These are phyloP conservation scores for Megaustenia siamemsis DNA, from an alignment of 2,888 invertebrate species.

Conservation along the genomic window DNA sequence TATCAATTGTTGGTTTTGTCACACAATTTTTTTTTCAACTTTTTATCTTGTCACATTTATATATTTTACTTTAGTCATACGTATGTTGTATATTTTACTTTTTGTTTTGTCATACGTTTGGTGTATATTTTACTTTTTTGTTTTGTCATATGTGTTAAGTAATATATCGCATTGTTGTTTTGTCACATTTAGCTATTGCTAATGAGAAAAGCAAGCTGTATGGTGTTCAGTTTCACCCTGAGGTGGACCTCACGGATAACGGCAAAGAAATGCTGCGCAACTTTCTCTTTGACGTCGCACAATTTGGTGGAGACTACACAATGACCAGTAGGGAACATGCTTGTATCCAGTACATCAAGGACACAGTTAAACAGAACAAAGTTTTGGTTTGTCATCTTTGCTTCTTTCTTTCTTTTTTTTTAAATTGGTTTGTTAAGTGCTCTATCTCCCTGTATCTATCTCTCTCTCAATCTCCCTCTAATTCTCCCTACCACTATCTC, in stretches of 20 bases:
- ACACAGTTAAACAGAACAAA: slow-evolving; percentile 93
- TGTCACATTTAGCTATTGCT: slow-evolving; percentile 79
- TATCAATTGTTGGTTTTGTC: no score
- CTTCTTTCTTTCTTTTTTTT: background rate
- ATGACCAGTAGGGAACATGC: slow-evolving; percentile 91
- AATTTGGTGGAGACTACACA: slow-evolving; percentile 91
- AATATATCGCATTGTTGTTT: background rate
- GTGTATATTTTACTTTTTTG: no score
- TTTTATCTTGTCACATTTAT: no score
- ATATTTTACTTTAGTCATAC: no score
- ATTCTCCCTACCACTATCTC: no score
- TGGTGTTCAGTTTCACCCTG: slow-evolving; percentile 99
- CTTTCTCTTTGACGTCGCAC: slow-evolving; percentile 95
- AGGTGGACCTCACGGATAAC: slow-evolving; percentile 95
- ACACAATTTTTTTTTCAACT: no score
- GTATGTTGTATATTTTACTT: no score
- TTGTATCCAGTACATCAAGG: slow-evolving; percentile 94
- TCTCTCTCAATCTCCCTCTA: no score
- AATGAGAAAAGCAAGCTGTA: slow-evolving; percentile 89
- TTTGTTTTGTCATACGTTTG: no score
- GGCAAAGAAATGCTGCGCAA: slow-evolving; percentile 95
- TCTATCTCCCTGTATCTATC: no score
- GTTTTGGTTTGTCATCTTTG: slow-evolving; percentile 86
- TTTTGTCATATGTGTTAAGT: no score
- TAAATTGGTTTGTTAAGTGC: no score